Evolutionary conservation across 2,113 vertebrate genomes (phyloP).

Genomic region (Tylochromis polylepis): DNA sequence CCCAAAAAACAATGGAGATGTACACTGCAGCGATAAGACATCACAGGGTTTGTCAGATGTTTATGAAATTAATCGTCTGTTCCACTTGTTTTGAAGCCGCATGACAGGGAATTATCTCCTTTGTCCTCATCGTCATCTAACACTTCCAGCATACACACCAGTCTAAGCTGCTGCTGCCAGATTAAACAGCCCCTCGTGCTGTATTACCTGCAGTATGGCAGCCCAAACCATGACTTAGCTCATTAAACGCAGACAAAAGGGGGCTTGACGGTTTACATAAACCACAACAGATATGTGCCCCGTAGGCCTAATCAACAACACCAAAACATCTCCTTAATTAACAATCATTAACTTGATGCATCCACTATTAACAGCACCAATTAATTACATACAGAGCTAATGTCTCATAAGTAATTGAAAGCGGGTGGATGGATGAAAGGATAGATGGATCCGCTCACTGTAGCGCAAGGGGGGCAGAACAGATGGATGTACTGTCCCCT

Average conservation of each 20-base stretch:
- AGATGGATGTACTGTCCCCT: slow-evolving; percentile 36
- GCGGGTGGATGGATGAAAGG: slow-evolving; percentile 23
- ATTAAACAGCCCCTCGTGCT: not conserved
- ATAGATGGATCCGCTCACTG: slow-evolving; percentile 12
- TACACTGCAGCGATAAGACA: not conserved
- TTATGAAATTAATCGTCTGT: not conserved
- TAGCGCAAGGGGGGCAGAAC: slow-evolving; percentile 13
- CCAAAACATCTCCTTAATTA: slow-evolving; percentile 62
- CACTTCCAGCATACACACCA: not conserved
- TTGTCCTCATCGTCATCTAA: not conserved
- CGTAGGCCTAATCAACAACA: slow-evolving; percentile 55
- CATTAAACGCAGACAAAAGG: slow-evolving; percentile 37
- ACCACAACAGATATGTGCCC: slow-evolving; percentile 44
- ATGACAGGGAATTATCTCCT: not conserved
- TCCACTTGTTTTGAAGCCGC: not conserved
- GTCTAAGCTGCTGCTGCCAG: not conserved
- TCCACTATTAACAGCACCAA: slow-evolving; percentile 55
- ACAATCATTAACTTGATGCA: slow-evolving; percentile 63
- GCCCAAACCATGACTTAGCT: slow-evolving; percentile 3
- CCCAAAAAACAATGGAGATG: not conserved
- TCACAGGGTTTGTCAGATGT: not conserved
- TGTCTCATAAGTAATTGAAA: slow-evolving; percentile 56
- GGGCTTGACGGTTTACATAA: slow-evolving; percentile 51
- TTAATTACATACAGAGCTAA: slow-evolving; percentile 65
- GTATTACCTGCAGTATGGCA: not conserved